Conservation (phyloP, 2,113 vertebrate species). For the Mandrillus leucophaeus region DNA sequence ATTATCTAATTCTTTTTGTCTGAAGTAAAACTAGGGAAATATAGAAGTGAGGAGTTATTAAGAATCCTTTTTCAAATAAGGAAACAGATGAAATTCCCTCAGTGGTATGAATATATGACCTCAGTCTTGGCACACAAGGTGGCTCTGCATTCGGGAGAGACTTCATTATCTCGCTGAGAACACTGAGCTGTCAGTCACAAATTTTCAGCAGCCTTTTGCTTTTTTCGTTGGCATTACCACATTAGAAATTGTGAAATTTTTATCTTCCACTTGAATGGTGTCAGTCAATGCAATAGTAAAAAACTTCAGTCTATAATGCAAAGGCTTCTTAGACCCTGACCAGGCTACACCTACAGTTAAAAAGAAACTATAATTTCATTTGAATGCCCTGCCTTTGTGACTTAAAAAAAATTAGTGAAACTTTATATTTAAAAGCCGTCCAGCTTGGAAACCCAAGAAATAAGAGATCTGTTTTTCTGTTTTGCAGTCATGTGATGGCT, state of each 20-base stretch:
- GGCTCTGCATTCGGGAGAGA: not conserved
- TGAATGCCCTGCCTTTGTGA: not conserved
- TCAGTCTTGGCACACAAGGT: not conserved
- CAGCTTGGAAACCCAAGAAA: not conserved
- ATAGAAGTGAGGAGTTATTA: not conserved
- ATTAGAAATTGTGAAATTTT: constrained; percentile 56
- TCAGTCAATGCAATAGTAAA: constrained; percentile 56
- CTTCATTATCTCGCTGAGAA: constrained; percentile 37
- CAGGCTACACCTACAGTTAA: not conserved
- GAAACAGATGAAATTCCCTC: constrained; percentile 43
- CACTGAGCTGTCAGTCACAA: constrained; percentile 1
- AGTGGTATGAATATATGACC: constrained; percentile 4
- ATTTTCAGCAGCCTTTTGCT: not conserved
- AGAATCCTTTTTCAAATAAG: constrained; percentile 49
- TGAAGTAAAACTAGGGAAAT: constrained; percentile 49
- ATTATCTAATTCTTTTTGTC: constrained; percentile 60
- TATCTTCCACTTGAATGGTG: constrained; percentile 50
- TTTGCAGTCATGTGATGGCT: not conserved
- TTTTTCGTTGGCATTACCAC: not conserved
- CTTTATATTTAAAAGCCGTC: constrained; percentile 8
- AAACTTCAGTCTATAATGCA: not conserved
- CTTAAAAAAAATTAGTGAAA: not conserved
- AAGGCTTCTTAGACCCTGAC: not conserved
- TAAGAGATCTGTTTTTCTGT: not conserved
- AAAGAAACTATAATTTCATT: not conserved